These are phyloP conservation scores for Ectemnius cavifrons DNA, from an alignment of 2,888 invertebrate genomes.

Conservation along the genomic window DNA sequence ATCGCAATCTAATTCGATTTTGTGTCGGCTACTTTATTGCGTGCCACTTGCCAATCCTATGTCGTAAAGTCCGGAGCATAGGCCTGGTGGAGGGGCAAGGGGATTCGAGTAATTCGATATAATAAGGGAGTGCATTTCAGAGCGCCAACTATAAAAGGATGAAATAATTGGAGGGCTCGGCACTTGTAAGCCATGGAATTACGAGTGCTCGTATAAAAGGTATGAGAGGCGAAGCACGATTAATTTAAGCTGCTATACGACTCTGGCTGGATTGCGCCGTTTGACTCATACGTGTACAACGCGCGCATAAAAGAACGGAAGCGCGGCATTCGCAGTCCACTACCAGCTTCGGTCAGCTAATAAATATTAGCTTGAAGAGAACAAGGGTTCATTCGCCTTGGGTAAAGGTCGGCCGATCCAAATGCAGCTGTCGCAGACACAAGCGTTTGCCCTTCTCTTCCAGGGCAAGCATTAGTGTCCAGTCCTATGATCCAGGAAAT, in stretches of 20 bases:
- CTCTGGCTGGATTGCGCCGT: not conserved
- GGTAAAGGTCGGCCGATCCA: not conserved
- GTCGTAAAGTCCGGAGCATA: not conserved
- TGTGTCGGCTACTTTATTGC: not conserved
- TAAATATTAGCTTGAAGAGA: not conserved
- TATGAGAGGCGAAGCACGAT: not conserved
- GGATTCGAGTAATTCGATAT: not conserved
- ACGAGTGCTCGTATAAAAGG: not conserved
- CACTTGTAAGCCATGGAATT: too few species aligned
- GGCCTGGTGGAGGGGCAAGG: not conserved
- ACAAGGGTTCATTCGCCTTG: not conserved
- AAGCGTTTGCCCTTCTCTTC: constrained; percentile 12
- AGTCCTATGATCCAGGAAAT: constrained; percentile 48
- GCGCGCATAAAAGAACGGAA: not conserved
- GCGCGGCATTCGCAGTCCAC: too few species aligned
- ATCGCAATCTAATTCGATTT: constrained; percentile 28
- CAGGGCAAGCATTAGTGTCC: constrained; percentile 24
- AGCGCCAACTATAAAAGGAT: not conserved
- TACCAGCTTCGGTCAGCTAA: not conserved
- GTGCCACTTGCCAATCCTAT: not conserved
- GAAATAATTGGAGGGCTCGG: not conserved
- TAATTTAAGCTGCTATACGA: not conserved
- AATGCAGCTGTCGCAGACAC: not conserved
- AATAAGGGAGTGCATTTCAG: not conserved
- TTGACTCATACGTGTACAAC: not conserved